Percentiles rank a stretch among this genome's conserved stretches.
Conservation (phyloP, 2,888 invertebrate genomes). For the Beris morrisii region DNA sequence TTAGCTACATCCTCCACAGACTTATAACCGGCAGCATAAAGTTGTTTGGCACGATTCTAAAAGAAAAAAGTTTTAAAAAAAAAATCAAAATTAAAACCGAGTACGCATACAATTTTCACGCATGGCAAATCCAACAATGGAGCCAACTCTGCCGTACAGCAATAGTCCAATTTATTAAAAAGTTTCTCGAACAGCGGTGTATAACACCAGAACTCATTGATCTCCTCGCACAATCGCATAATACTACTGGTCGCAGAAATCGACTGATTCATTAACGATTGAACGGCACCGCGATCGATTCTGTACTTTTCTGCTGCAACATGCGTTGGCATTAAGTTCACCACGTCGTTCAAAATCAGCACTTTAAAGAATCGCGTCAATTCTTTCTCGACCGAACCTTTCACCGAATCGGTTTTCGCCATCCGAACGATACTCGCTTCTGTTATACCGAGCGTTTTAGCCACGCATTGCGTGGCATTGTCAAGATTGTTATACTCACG, state of each 20-base stretch:
- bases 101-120: constrained; percentile 71
- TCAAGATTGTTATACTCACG: constrained; percentile 66
- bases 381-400: constrained; percentile 55
- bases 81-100: not conserved
- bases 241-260: constrained; percentile 75
- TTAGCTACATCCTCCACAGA: constrained; percentile 75
- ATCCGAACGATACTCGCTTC: constrained; percentile 72
- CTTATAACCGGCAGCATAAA: constrained; percentile 81
- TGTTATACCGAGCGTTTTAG: constrained; percentile 74
- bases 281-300: constrained; percentile 77
- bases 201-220: constrained; percentile 82
- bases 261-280: constrained; percentile 71
- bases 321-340: constrained; percentile 68
- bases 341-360: constrained; percentile 79
- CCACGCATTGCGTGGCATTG: constrained; percentile 68
- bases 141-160: constrained; percentile 77
- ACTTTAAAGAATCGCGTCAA: constrained; percentile 82
- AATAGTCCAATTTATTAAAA: constrained; percentile 74
- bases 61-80: constrained; percentile 32
- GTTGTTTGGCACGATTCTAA: constrained; percentile 80
- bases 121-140: constrained; percentile 86
- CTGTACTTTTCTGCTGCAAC: constrained; percentile 71
- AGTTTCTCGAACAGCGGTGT: constrained; percentile 74
- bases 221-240: constrained; percentile 76
- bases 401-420: constrained; percentile 67